These are phyloP conservation scores for Andrena flavipes DNA, from an alignment of 2,888 invertebrate genomes.

Conservation along the genomic window DNA sequence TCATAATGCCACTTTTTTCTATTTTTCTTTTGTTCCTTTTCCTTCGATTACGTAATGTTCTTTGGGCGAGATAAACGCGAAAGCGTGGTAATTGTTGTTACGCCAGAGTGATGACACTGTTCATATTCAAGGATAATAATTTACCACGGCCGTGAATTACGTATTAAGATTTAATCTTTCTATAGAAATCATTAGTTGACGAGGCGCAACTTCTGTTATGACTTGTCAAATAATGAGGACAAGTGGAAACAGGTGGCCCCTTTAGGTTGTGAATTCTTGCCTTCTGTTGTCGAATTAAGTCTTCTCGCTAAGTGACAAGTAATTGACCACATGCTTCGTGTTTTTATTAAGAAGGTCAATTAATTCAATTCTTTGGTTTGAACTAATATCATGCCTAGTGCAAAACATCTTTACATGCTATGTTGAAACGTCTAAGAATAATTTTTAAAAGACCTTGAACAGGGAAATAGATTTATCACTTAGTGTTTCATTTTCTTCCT, in stretches of 20 bases:
- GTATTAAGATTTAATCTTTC: slow-evolving; percentile 20
- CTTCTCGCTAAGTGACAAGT: no score
- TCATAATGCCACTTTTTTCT: no score
- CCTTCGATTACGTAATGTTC: background rate
- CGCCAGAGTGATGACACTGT: slow-evolving; percentile 32
- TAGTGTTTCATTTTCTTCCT: background rate
- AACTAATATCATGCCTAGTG: no score
- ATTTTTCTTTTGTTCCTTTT: no score
- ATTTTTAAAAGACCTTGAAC: background rate
- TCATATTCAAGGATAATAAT: background rate
- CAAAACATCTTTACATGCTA: no score
- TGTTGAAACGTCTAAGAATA: background rate
- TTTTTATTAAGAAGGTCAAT: no score
- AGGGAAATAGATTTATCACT: background rate
- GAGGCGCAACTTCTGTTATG: no score
- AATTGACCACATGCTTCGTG: no score
- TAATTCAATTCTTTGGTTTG: no score
- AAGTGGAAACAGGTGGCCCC: no score
- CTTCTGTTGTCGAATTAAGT: background rate
- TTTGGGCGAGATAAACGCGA: background rate
- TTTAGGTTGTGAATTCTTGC: no score
- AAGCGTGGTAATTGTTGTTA: slow-evolving; percentile 25
- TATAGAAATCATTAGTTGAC: slow-evolving; percentile 29
- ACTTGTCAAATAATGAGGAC: no score
- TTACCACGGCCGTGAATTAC: background rate